Base-by-base conservation (phyloP, 2,113 vertebrate genomes). In the Hylia prasina region DNA sequence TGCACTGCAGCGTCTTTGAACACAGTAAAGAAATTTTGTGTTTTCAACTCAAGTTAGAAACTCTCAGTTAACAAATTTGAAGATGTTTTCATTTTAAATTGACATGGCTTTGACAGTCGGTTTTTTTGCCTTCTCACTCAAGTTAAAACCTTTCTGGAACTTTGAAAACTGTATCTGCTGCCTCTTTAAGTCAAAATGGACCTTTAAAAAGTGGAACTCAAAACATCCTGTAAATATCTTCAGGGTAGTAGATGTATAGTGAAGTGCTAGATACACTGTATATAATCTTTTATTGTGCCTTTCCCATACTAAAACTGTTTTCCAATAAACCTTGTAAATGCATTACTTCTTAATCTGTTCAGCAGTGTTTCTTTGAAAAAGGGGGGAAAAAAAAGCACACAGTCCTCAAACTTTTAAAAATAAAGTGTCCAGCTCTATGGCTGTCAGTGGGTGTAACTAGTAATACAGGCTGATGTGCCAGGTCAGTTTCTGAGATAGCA, bases 311-410 rank as follows among this genome's bases (percentile, higher is more conserved):
- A 39, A 64, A 90, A 60, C 15, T 14, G 1, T 65, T 82, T 70
- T 63, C 30, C 65, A 44, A 0, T 42, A 80, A 72, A 56, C 7
- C 4, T 47, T 51, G 40, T 60, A 57, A 80, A 51, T 77, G 15
- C 25, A 7, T 69, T 72, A 13, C 24, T 68, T 24, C 12, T 42
- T 47, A 39, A 48, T 40, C 15, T 82, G 4, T 85, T 82, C 37
- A 64, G 33, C 39, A 54, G 2, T 48, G 13, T 47, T 88, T 84
- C 22, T 45, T 81, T 1, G 25, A 57, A 84, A 42, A 61, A 56
- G 13, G 27, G 22, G 1, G 7, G 21, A 33, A 15, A 39, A 39
- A 33, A 33, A 2, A 6, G 3, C 5, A 18, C 7, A 40, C n/a
- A 81, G 6, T 40, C n/a, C 15, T 79, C 44, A 71, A 13, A 82